Percentiles rank a stretch among this genome's conserved stretches.
These are phyloP conservation scores for Epinotia ramella DNA, from an alignment of 2,888 invertebrate genomes.

Conservation along the genomic window DNA sequence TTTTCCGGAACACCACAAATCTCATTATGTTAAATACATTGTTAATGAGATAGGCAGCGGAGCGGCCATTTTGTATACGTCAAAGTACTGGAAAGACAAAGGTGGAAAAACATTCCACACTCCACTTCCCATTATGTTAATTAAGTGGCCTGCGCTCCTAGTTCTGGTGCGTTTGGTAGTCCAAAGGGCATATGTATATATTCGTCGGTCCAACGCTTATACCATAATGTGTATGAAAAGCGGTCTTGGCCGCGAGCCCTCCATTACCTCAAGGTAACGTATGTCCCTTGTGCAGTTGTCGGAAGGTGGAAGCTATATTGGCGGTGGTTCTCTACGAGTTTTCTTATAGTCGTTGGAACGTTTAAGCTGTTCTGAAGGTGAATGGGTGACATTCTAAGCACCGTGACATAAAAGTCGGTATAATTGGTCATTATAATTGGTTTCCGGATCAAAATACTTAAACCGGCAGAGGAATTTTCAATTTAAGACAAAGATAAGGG, in stretches of 20 bases:
- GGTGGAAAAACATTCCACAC: conserved; percentile 66
- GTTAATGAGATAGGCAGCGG: conserved; percentile 36
- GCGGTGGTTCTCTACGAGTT: neutral
- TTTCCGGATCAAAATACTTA: conserved; percentile 33
- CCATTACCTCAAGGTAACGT: conserved; percentile 29
- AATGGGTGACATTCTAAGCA: conserved; percentile 33
- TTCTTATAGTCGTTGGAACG: neutral
- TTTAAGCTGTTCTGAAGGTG: neutral
- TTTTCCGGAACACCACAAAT: conserved; percentile 29
- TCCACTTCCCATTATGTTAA: conserved; percentile 65
- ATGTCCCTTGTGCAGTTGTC: conserved; percentile 14
- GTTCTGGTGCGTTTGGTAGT: conserved; percentile 42
- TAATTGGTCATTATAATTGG: conserved; percentile 37
- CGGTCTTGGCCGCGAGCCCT: neutral
- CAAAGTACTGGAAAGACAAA: conserved; percentile 61
- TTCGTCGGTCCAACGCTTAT: neutral
- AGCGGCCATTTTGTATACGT: conserved; percentile 59
- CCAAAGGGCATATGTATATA: conserved; percentile 12
- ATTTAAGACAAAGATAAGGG: conserved; percentile 37
- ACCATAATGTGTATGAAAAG: neutral
- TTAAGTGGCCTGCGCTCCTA: conserved; percentile 55
- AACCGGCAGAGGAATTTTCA: conserved; percentile 39
- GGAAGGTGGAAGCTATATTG: conserved; percentile 21
- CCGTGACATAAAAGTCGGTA: conserved; percentile 13
- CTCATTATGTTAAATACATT: conserved; percentile 44